Base-by-base conservation (phyloP, 2,113 vertebrate species). In the Etheostoma spectabile region DNA sequence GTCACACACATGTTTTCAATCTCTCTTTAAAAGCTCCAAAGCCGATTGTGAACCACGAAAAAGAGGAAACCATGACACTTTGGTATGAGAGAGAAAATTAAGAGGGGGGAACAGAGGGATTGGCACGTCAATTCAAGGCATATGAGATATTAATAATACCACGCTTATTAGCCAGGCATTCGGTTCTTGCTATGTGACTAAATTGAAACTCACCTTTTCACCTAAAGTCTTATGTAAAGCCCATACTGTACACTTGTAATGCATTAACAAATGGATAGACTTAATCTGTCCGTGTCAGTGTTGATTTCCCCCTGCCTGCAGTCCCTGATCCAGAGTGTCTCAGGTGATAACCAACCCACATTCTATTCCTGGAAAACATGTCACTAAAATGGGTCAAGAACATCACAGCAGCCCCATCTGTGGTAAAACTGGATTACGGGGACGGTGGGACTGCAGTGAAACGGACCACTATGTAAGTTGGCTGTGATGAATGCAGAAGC, bases 361-460 rank as follows among this genome's bases (percentile, higher is more conserved):
- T 94, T 88, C 94, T 94, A 94, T 93, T 94, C 79, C 68, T 86
- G 93, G 89, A 90, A 93, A 90, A 85, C 82, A 60, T 91, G 90
- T 90, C 91, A 91, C 55, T 86, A 94, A 94, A 93, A 89, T 94
- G 88, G 94, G 93, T 93, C 92, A 89, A 83, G 76, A 88, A 69
- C 86, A 45, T 75, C 70, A 52, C 52, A 79, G 71, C 24, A 24
- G 79, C 77, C 84, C 53, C 68, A 42, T 73, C 55, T 60, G 56
- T 19, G 15, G 22, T 56, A 15, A 49, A 88, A 87, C 19, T 51
- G 57, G 71, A 90, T 79, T 53, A 82, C 30, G 5, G 53, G 77
- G 69, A 64, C 83, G 79, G 57, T 38, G 21, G 49, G 18, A 19
- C 49, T 33, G 73, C 24, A 15, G 53, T 13, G 10, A 69, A 30